Evolutionary conservation across 1,140 invertebrate genomes (phyloP).

Genomic region (fruit fly (Drosophila melanogaster)): Release_6_plus_ISO1_MT NT_033779.5:21193001-21193500

Average conservation of each 20-base stretch:
- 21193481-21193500: not conserved
- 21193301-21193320: constrained; percentile 43
- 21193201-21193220: constrained; percentile 31
- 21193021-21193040: not conserved
- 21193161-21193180: constrained; percentile 33
- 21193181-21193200: constrained; percentile 11
- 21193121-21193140: constrained; percentile 30
- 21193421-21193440: constrained; percentile 24
- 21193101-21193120: constrained; percentile 5
- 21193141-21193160: constrained; percentile 13
- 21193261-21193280: constrained; percentile 41
- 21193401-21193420: constrained; percentile 34
- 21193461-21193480: not conserved
- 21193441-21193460: not conserved
- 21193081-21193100: constrained; percentile 1
- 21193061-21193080: not conserved
- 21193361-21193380: constrained; percentile 43
- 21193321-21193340: constrained; percentile 21
- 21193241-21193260: constrained; percentile 29
- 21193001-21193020: not conserved
- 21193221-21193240: constrained; percentile 32
- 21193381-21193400: constrained; percentile 36
- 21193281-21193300: constrained; percentile 35
- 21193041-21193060: not conserved
- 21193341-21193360: constrained; percentile 29